These are phyloP conservation scores for Drosophila merina DNA, from an alignment of 2,888 invertebrate species.

Conservation along the genomic window DNA sequence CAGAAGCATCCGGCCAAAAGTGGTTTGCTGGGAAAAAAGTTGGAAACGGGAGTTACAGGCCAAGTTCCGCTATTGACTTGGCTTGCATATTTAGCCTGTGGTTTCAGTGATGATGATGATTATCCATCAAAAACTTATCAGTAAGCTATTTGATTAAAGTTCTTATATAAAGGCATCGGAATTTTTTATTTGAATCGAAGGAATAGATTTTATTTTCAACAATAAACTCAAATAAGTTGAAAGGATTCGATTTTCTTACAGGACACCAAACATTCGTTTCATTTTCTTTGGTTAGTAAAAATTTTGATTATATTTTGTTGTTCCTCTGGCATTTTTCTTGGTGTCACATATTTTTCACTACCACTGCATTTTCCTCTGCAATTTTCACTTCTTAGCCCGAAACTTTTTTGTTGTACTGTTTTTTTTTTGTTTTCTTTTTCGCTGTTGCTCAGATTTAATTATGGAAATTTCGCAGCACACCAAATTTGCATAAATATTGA, in stretches of 20 bases:
- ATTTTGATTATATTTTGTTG: constrained; percentile 27
- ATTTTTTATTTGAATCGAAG: too few relatives aligned
- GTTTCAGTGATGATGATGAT: neutral
- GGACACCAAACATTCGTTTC: constrained; percentile 4
- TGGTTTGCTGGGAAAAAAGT: constrained; percentile 6
- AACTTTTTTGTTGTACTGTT: constrained; percentile 35
- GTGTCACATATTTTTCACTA: constrained; percentile 55
- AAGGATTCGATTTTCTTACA: neutral
- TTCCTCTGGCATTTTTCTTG: constrained; percentile 46
- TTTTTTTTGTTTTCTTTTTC: constrained; percentile 8
- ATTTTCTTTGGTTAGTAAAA: neutral
- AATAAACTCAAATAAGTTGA: too few relatives aligned
- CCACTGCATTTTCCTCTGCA: constrained; percentile 37
- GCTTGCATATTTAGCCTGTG: constrained; percentile 15
- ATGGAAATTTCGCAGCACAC: constrained; percentile 64
- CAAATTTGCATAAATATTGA: constrained; percentile 72
- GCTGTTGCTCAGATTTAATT: constrained; percentile 61
- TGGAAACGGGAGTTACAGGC: neutral
- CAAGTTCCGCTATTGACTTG: constrained; percentile 40
- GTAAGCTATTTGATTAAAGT: constrained; percentile 3
- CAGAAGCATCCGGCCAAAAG: constrained; percentile 46
- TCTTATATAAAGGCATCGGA: too few relatives aligned
- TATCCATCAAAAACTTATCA: constrained; percentile 24
- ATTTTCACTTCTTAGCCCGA: constrained; percentile 28
- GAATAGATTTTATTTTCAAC: neutral